Percentiles rank a stretch among this genome's conserved stretches.
phyloP scores from a whole-genome alignment of 1,140 invertebrate genomes.

The Hycleus cichorii region DNA sequence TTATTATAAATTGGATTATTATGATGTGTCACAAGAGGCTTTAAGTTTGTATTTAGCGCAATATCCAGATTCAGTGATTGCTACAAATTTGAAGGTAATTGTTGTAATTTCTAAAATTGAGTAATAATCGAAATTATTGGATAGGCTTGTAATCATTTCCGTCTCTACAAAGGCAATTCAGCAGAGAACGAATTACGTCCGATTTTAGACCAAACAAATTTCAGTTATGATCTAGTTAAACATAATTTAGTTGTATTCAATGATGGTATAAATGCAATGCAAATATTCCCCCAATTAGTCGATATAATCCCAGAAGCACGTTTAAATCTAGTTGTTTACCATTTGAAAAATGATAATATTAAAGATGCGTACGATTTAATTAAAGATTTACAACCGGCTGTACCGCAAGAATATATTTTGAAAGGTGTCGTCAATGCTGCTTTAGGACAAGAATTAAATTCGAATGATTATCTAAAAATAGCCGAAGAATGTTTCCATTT shows the following conservation, averaged over 20 bases:
- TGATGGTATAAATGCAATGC: slow-evolving; percentile 87
- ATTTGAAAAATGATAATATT: slow-evolving; percentile 86
- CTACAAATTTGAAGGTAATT: slow-evolving; percentile 85
- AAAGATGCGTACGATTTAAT: slow-evolving; percentile 85
- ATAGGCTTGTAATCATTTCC: slow-evolving; percentile 43
- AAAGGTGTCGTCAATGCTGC: slow-evolving; percentile 94
- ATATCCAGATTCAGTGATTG: slow-evolving; percentile 88
- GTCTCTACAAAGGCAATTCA: slow-evolving; percentile 88
- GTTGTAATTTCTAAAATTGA: neutral
- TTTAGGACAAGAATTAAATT: slow-evolving; percentile 84
- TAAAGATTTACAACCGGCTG: slow-evolving; percentile 86
- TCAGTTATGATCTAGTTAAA: slow-evolving; percentile 86
- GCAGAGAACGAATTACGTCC: slow-evolving; percentile 82
- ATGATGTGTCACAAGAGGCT: slow-evolving; percentile 89
- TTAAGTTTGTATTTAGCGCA: slow-evolving; percentile 88
- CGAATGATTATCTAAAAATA: slow-evolving; percentile 86
- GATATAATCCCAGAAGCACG: slow-evolving; percentile 96
- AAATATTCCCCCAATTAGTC: slow-evolving; percentile 81
- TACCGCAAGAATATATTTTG: slow-evolving; percentile 93
- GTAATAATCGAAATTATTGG: neutral
- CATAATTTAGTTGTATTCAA: slow-evolving; percentile 96
- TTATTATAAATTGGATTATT: slow-evolving; percentile 95
- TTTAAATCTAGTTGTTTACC: slow-evolving; percentile 92
- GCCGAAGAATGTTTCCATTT: slow-evolving; percentile 95
- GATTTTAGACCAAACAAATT: slow-evolving; percentile 74